Conservation (phyloP, 2,797 vertebrate genomes). For the Tauraco hartlaubi region DNA sequence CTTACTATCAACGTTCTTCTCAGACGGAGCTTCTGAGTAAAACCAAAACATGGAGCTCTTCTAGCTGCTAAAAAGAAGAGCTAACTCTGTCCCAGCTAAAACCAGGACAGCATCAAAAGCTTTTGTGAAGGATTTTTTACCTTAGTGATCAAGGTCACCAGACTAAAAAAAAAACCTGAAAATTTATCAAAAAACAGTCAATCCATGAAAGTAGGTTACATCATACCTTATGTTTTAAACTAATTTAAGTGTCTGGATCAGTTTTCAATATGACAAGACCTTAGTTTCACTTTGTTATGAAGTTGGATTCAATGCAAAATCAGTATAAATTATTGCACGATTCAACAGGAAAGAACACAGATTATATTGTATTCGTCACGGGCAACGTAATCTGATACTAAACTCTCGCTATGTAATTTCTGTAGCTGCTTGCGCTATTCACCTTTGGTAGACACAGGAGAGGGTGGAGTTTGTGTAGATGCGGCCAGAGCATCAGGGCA, state of each 20-base stretch:
- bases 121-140: not conserved
- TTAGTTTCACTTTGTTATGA: not conserved
- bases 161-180: not conserved
- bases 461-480: not conserved
- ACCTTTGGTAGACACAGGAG: too few relatives aligned
- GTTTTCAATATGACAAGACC: not conserved
- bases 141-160: not conserved
- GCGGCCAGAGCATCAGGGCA: accelerated
- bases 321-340: not conserved
- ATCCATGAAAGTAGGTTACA: not conserved
- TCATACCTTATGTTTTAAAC: not conserved
- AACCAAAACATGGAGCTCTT: too few relatives aligned
- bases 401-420: not conserved
- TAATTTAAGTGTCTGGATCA: not conserved
- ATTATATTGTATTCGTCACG: not conserved
- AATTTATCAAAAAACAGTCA: not conserved
- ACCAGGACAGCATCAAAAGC: not conserved
- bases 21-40: too few relatives aligned
- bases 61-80: too few relatives aligned
- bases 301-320: not conserved
- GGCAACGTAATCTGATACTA: not conserved
- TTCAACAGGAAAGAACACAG: not conserved
- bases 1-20: too few relatives aligned
- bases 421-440: accelerated
- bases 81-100: too few relatives aligned